phyloP scores from a whole-genome alignment of 2,888 invertebrate genomes.

The Neoascia interrupta region DNA sequence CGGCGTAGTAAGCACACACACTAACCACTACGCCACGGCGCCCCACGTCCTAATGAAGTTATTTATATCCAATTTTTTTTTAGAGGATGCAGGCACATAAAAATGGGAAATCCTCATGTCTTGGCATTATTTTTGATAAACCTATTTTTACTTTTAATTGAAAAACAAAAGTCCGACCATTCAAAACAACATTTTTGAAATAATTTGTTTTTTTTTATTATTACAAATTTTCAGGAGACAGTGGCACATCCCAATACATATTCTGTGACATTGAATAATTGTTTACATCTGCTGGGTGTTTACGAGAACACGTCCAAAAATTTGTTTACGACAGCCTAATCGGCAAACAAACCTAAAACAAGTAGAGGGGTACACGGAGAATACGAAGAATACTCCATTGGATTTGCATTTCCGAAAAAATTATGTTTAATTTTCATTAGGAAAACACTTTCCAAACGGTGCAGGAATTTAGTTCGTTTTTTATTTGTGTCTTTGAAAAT shows the following conservation, averaged over 20 bases:
- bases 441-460: not conserved
- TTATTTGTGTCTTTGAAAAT: not conserved
- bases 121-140: not conserved
- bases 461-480: not conserved
- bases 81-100: conserved; percentile 19
- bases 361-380: not conserved
- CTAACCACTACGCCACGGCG: no score
- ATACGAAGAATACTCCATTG: not conserved
- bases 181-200: not conserved
- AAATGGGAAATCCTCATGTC: not conserved
- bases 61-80: conserved; percentile 20
- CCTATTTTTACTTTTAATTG: not conserved
- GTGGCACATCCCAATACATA: no score
- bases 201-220: conserved; percentile 1
- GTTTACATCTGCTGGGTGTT: no score
- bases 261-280: no score
- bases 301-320: no score
- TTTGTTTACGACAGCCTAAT: no score
- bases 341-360: not conserved
- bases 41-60: no score
- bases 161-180: not conserved
- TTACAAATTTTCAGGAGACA: no score
- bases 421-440: not conserved
- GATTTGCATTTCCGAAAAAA: not conserved
- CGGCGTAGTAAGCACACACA: no score